These are phyloP conservation scores for Hermodice carunculata DNA, from an alignment of 2,888 invertebrate genomes.

Conservation along the genomic window DNA sequence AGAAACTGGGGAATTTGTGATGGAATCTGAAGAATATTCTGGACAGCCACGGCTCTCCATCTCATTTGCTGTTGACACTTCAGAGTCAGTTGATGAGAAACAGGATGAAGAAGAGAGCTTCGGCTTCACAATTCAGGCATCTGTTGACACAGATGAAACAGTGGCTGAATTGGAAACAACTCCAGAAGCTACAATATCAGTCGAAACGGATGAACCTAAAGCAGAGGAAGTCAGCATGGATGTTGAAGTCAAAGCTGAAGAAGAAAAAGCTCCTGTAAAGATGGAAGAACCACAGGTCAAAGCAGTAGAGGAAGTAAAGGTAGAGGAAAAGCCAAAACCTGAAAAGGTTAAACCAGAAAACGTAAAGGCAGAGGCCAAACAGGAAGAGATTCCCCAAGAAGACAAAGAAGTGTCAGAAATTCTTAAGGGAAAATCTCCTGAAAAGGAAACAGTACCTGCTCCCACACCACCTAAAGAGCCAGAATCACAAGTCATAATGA, in stretches of 20 bases:
- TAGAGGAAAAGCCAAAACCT: not conserved
- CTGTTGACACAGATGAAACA: not conserved
- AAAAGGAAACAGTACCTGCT: slow-evolving; percentile 3
- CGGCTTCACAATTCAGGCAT: not conserved
- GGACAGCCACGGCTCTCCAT: too few species aligned
- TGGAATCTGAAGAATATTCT: too few species aligned
- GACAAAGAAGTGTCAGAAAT: not conserved
- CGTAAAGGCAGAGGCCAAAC: not conserved
- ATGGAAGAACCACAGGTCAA: not conserved
- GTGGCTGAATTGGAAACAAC: not conserved
- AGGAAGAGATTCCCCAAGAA: not conserved
- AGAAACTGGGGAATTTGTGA: too few species aligned
- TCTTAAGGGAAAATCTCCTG: not conserved
- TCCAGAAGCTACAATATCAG: not conserved
- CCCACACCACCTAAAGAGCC: slow-evolving; percentile 11
- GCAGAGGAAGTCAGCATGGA: not conserved
- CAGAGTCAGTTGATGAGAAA: too few species aligned
- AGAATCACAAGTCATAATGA: slow-evolving; percentile 16
- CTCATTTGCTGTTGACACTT: too few species aligned
- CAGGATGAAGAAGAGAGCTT: too few species aligned
- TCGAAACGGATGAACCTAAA: not conserved
- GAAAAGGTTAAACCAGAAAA: not conserved
- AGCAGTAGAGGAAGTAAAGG: not conserved
- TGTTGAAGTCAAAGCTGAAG: not conserved
- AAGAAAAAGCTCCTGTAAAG: not conserved